Conservation (phyloP, 1,140 invertebrate genomes). For the Panonychus citri region DNA sequence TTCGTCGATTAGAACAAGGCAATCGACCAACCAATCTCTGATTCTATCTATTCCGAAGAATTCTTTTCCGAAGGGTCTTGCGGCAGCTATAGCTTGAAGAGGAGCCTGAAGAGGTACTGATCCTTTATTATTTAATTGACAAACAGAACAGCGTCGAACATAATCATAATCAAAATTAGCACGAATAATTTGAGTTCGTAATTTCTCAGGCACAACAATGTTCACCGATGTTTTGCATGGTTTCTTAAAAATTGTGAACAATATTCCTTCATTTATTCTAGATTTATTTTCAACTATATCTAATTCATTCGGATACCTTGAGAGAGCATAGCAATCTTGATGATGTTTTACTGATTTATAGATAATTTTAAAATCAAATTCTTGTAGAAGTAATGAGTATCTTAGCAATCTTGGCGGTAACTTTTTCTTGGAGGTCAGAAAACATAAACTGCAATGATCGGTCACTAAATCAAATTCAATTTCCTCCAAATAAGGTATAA, state of each 20-base stretch:
- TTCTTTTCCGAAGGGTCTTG: constrained; percentile 11
- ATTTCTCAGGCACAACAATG: constrained; percentile 1
- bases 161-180: constrained; percentile 3
- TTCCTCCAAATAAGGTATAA: background rate
- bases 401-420: background rate
- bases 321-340: constrained; percentile 4
- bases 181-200: background rate
- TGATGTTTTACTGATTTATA: constrained; percentile 7
- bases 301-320: background rate
- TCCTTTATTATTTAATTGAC: constrained; percentile 3
- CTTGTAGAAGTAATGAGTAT: constrained; percentile 1
- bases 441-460: background rate
- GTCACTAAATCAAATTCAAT: background rate
- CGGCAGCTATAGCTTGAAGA: constrained; percentile 5
- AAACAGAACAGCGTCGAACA: constrained; percentile 11
- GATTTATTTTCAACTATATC: background rate
- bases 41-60: constrained; percentile 18
- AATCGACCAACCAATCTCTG: constrained; percentile 16
- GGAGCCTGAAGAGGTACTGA: background rate
- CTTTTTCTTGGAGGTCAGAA: background rate
- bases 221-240: background rate
- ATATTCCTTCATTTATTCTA: background rate
- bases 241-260: background rate
- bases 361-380: constrained; percentile 4
- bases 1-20: background rate